These are phyloP conservation scores for Deroplatys truncata DNA, from an alignment of 2,888 invertebrate species.

Conservation along the genomic window DNA sequence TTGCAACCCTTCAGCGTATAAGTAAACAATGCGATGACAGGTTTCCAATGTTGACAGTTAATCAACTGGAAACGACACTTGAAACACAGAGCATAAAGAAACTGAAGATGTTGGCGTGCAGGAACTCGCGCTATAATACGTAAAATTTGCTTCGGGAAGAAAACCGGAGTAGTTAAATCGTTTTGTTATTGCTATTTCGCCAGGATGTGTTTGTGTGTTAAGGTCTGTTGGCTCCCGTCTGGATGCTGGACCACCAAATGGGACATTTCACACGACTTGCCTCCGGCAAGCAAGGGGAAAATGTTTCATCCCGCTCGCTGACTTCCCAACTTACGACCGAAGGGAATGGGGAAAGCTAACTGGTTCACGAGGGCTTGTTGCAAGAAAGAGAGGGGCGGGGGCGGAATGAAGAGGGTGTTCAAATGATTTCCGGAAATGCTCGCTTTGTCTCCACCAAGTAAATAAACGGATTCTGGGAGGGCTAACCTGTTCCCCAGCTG, in stretches of 20 bases:
- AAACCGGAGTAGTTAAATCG: neutral
- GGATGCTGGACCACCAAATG: conserved; percentile 20
- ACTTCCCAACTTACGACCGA: neutral
- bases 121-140: neutral
- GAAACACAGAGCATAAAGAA: neutral
- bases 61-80: conserved; percentile 12
- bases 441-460: conserved; percentile 22
- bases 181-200: neutral
- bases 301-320: neutral
- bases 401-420: neutral
- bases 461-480: conserved; percentile 11
- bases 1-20: neutral
- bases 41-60: conserved; percentile 11
- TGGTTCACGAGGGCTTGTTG: neutral
- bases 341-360: neutral
- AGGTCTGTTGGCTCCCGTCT: neutral
- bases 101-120: neutral
- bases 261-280: conserved; percentile 16
- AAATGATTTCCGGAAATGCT: conserved; percentile 25
- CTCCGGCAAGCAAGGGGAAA: neutral
- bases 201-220: neutral
- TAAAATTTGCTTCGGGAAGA: neutral
- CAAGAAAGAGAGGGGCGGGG: neutral
- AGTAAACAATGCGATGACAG: conserved; percentile 5
- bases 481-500: conserved; percentile 19